Evolutionary conservation across 2,888 invertebrate species (phyloP), one percentile per base, ranked within the genome.

Genomic region (Ecliptopera silaceata): DNA sequence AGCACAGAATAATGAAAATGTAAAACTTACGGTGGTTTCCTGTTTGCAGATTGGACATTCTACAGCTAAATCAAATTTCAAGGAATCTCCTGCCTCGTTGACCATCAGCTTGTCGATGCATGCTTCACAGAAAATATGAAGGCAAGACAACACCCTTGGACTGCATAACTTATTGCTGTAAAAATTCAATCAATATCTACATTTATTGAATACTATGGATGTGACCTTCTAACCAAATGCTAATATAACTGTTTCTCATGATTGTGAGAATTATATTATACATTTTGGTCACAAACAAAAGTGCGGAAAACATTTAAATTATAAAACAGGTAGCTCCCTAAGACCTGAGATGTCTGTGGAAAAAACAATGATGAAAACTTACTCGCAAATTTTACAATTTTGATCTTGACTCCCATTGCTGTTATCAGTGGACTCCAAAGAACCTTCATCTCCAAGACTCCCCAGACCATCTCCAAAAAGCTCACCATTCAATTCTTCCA

Each of bases 41-140:
- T 98, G 97, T 79, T 95, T 94, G 92, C 98, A 98, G 58, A 94
- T 93, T 22, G 96, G 96, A 77, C 97, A 97, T 72, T 93, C 92
- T 61, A 97, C 93, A 67, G 93, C 91, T 72, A 93, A 92, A 84
- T 93, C 93, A 70, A 91, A 88, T 75, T 93, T 93, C 39, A 93
- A 89, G 46, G 93, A 92, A 82, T 95, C 95, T 38, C 94, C 94
- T 61, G 93, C 94, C 80, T 95, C 95, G 72, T 94, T 94, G 63
- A 94, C 93, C 75, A 96, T 91, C 76, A 95, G 92, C 81, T 96
- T 96, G 79, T 96, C 95, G 75, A 99, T 93, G 88, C 98, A 99
- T 68, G 94, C 93, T 90, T 97, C 97, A 91, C 98, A 99, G 91
- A 97, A 98, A 48, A 97, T 97, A 92, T 99, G 98, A 81, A 99